A percentile compares a stretch with the other conserved stretches of the same genome.
Evolutionary conservation across 1,140 invertebrate species (phyloP).

Genomic region (Piezodorus guildinii): DNA sequence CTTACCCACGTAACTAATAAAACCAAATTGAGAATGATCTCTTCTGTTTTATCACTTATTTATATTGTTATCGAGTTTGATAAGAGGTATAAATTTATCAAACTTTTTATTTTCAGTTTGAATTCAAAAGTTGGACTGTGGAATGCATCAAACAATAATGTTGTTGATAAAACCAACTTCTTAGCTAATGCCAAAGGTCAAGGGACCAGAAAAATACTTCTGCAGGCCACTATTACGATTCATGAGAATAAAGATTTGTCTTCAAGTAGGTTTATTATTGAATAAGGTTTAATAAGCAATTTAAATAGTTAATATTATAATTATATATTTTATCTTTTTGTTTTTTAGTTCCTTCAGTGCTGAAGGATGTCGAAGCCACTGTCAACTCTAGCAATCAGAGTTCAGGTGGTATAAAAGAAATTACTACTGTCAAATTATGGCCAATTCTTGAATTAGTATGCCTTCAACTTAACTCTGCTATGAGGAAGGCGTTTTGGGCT

Average conservation of each 20-base stretch:
- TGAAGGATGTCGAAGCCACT: not conserved
- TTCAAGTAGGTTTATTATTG: slow-evolving; percentile 15
- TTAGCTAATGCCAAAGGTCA: slow-evolving; percentile 15
- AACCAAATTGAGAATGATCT: too few relatives aligned
- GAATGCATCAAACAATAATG: slow-evolving; percentile 6
- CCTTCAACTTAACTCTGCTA: slow-evolving; percentile 25
- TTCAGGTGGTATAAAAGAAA: not conserved
- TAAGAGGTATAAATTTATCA: too few relatives aligned
- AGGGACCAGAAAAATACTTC: slow-evolving; percentile 1
- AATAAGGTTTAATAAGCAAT: not conserved
- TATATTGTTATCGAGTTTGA: too few relatives aligned
- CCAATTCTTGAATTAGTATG: slow-evolving; percentile 37
- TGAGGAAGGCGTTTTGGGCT: not conserved
- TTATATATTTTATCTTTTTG: not conserved
- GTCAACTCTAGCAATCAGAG: not conserved
- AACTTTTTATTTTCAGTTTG: slow-evolving; percentile 18
- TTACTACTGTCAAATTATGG: slow-evolving; percentile 31
- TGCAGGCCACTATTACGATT: not conserved
- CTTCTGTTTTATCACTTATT: too few relatives aligned
- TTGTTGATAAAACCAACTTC: slow-evolving; percentile 1
- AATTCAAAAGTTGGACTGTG: slow-evolving; percentile 13
- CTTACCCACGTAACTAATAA: too few relatives aligned
- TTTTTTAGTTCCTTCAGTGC: not conserved
- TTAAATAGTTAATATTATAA: too few relatives aligned
- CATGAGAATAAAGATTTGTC: slow-evolving; percentile 8